Conservation (phyloP, 2,797 vertebrate species). For the Leptatherina wallacei region DNA sequence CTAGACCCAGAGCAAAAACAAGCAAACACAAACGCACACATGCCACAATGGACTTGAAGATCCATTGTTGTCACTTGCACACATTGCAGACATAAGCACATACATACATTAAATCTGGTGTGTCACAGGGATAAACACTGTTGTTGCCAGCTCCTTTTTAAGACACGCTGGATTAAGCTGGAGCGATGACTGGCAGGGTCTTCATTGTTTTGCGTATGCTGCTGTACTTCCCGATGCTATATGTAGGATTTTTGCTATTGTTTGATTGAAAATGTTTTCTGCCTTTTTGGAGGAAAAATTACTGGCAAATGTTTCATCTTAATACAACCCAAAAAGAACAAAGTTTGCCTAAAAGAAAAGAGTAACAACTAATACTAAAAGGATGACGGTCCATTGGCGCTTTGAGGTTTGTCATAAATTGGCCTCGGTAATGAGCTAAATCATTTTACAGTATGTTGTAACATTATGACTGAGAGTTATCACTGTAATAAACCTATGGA, state of each 20-base stretch:
- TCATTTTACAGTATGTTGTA: not conserved
- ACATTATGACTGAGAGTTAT: not conserved
- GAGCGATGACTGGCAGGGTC: slow-evolving; percentile 52
- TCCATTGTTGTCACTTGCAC: slow-evolving; percentile 14
- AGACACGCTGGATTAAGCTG: slow-evolving; percentile 54
- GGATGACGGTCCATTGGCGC: not conserved
- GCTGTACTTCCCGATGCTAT: slow-evolving; percentile 34
- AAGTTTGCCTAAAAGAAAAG: slow-evolving; percentile 7
- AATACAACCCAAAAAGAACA: slow-evolving; percentile 6
- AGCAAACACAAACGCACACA: slow-evolving; percentile 38
- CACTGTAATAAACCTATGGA: not conserved
- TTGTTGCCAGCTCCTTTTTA: slow-evolving; percentile 50
- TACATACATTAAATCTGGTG: slow-evolving; percentile 32
- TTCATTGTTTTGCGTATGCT: slow-evolving; percentile 45
- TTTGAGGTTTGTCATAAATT: slow-evolving; percentile 6
- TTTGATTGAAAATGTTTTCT: slow-evolving; percentile 31
- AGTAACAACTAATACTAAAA: not conserved
- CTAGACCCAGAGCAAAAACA: slow-evolving; percentile 16
- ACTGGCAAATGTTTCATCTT: slow-evolving; percentile 1
- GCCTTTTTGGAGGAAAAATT: slow-evolving; percentile 3
- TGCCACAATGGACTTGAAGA: slow-evolving; percentile 18
- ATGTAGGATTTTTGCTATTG: slow-evolving; percentile 31
- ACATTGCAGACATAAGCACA: slow-evolving; percentile 31
- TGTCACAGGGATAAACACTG: slow-evolving; percentile 52
- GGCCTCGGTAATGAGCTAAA: slow-evolving; percentile 4